Evolutionary conservation across 2,888 invertebrate species (phyloP), one percentile per base, ranked within the genome.

Genomic region (Odontocolon sp.): DNA sequence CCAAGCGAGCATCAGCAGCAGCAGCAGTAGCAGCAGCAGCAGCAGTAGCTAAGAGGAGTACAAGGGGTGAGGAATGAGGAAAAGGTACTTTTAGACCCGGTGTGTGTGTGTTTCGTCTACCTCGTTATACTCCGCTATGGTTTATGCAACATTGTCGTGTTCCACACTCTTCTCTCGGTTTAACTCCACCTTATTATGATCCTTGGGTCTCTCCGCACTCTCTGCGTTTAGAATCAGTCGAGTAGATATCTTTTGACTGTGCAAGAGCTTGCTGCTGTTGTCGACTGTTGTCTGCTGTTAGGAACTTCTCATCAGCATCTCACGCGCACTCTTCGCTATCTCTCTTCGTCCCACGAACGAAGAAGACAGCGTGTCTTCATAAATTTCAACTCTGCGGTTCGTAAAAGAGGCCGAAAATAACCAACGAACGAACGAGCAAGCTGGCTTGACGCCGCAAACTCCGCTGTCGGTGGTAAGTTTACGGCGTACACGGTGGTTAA

Each of bases 331-430:
- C 52, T 26, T 70, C 54, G 71, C 74, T 54, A 47, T 63, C 57
- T 64, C 64, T 70, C 72, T 63, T 61, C 45, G 40, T 67, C 69
- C 33, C 57, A 38, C 40, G 31, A 47, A 45, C 56, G 52, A 61
- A 45, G 64, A 66, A 36, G 67, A 67, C 70, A 72, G 73, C 79
- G 74, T 74, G 84, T 82, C 75, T 82, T 81, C 82, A 85, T 87
- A 87, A 87, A 86, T 86, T 85, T 85, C 79, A 82, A 79, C 81
- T 82, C 67, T 70, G 83, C 80, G 84, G 84, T 87, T 83, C 85
- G 84, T 85, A 84, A 86, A 86, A 84, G 86, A 77, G 77, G 80
- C 83, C 84, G 71, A 85, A 87, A 87, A 85, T 87, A 87, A 82
- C 83, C 72, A 66, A 80, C 82, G 82, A 80, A 82, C 54, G 64